phyloP scores from a whole-genome alignment of 35 echinoderm and acorn worm species.

The Apostichopus parvimensis region DNA sequence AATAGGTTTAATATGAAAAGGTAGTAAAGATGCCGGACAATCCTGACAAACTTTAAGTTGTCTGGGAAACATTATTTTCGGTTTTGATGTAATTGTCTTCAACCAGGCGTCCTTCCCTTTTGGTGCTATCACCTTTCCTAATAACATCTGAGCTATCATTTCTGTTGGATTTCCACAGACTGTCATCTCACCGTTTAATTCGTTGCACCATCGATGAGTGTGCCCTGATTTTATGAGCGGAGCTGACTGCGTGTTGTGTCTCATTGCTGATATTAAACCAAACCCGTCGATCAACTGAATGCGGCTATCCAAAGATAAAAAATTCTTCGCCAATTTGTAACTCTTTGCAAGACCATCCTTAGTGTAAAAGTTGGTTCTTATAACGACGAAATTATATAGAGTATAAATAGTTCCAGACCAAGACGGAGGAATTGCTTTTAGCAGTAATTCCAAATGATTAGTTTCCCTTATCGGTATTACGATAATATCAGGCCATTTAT shows the following conservation, averaged over 20 bases:
- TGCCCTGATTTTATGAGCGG: conserved; percentile 1
- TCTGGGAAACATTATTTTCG: not conserved
- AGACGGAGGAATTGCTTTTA: not conserved
- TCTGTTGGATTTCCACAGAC: conserved; percentile 32
- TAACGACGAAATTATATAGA: not conserved
- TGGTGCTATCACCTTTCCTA: conserved; percentile 17
- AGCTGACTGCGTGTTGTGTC: conserved; percentile 6
- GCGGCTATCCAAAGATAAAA: not conserved
- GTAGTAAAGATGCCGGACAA: not conserved
- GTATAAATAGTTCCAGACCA: not conserved
- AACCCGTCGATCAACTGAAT: conserved; percentile 28
- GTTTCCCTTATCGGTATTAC: not conserved
- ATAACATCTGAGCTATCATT: conserved; percentile 16
- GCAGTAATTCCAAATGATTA: not conserved
- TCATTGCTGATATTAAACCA: conserved; percentile 12
- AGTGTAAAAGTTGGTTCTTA: not conserved
- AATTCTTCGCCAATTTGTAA: not conserved
- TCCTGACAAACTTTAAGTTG: not conserved
- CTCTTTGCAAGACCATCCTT: not conserved
- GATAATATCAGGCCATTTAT: not conserved
- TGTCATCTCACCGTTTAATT: not conserved
- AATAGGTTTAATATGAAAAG: conserved; percentile 8
- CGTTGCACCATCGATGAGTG: conserved; percentile 20
- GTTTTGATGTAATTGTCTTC: not conserved
- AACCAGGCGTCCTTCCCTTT: not conserved